phyloP scores from a whole-genome alignment of 2,797 vertebrate species.

The Anableps anableps region DNA sequence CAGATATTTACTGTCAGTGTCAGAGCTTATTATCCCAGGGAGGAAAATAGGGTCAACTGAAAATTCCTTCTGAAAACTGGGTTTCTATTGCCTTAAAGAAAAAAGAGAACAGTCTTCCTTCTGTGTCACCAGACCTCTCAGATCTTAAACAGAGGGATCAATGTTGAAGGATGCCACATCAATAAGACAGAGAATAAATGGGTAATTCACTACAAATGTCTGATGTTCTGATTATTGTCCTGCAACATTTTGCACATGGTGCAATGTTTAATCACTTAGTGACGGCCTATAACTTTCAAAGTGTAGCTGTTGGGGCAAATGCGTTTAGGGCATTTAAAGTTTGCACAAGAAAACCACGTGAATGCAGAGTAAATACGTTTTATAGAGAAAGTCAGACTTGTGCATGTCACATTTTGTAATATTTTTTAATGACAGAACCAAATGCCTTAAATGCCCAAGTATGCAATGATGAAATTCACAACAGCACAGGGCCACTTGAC shows the following conservation, averaged over 20 bases:
- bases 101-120: slow-evolving; percentile 23
- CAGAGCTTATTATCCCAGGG: slow-evolving; percentile 67
- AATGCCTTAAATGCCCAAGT: slow-evolving; percentile 19
- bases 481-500: not conserved
- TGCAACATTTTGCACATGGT: slow-evolving; percentile 49
- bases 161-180: slow-evolving; percentile 51
- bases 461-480: not conserved
- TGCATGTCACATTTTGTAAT: slow-evolving; percentile 47
- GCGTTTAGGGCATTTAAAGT: slow-evolving; percentile 63
- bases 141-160: slow-evolving; percentile 62
- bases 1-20: slow-evolving; percentile 75
- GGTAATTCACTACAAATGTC: slow-evolving; percentile 45
- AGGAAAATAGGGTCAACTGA: slow-evolving; percentile 72
- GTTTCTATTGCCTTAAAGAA: slow-evolving; percentile 62
- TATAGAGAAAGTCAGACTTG: slow-evolving; percentile 38
- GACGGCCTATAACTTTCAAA: slow-evolving; percentile 58
- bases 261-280: slow-evolving; percentile 63
- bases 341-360: slow-evolving; percentile 68
- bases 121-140: slow-evolving; percentile 43
- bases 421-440: slow-evolving; percentile 57
- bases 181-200: slow-evolving; percentile 51
- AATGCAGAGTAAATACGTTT: slow-evolving; percentile 54
- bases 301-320: slow-evolving; percentile 66
- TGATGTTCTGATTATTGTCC: slow-evolving; percentile 41
- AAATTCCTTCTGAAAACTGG: slow-evolving; percentile 71